phyloP scores from a whole-genome alignment of 2,113 vertebrate genomes.

The Urocitellus parryii region DNA sequence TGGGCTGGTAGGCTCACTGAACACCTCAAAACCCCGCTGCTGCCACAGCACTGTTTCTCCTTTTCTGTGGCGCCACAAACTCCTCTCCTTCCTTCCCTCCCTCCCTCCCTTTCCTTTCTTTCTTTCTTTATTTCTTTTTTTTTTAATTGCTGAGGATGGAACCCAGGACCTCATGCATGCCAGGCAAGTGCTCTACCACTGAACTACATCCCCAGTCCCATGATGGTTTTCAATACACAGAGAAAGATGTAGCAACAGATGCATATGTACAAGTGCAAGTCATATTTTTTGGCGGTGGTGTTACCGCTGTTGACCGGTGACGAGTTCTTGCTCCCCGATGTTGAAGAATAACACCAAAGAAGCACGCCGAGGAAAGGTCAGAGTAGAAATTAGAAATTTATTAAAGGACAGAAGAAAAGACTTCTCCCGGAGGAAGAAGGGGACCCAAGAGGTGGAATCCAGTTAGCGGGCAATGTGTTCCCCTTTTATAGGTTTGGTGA shows the following conservation, averaged over 20 bases:
- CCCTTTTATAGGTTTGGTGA: no score
- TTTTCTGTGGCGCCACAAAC: slow-evolving; percentile 50
- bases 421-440: no score
- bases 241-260: neutral
- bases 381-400: no score
- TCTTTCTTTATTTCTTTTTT: neutral
- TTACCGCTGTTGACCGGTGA: no score
- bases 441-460: no score
- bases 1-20: accelerated
- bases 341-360: no score
- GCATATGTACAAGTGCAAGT: neutral
- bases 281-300: no score
- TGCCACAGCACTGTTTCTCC: accelerated
- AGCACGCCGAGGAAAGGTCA: no score
- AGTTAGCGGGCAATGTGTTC: no score
- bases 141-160: neutral
- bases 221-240: neutral
- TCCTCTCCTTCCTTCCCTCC: neutral
- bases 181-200: neutral
- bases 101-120: neutral
- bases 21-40: accelerated
- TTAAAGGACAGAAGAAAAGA: no score
- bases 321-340: no score
- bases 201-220: neutral
- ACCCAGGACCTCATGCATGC: neutral